Percentiles rank a stretch among this genome's conserved stretches.
These are phyloP conservation scores for Ctenodactylus gundi DNA, from an alignment of 2,113 vertebrate species.

Conservation along the genomic window DNA sequence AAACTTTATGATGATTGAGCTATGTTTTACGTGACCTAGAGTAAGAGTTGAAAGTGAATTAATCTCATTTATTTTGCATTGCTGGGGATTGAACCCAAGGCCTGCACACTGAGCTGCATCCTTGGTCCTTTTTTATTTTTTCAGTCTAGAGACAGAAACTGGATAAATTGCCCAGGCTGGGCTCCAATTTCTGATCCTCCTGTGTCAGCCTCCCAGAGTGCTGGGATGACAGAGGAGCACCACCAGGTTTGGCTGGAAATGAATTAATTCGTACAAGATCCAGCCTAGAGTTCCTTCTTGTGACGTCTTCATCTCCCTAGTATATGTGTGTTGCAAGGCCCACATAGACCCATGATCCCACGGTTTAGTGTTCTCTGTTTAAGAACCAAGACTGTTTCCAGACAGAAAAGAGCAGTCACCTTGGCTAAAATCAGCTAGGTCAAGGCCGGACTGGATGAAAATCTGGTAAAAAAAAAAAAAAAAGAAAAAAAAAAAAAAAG, in stretches of 20 bases:
- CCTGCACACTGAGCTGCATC: background rate
- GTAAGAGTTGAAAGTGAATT: background rate
- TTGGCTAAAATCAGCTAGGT: slow-evolving; percentile 13
- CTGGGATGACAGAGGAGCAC: background rate
- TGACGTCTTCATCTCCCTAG: too few species aligned
- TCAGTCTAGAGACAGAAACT: too few species aligned
- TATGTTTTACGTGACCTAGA: background rate
- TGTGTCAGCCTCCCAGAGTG: background rate
- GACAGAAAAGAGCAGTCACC: background rate
- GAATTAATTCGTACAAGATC: background rate
- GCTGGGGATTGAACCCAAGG: background rate
- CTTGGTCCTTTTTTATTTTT: background rate
- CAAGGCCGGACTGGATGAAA: background rate
- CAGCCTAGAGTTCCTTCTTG: background rate
- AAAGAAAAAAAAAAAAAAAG: slow-evolving; percentile 12
- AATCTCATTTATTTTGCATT: background rate
- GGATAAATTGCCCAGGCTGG: background rate
- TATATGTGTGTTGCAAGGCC: too few species aligned
- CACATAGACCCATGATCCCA: background rate
- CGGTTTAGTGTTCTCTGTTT: background rate
- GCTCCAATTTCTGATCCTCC: background rate
- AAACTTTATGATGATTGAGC: background rate
- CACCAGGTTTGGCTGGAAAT: background rate
- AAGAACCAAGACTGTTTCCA: background rate
- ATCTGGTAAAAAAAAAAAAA: slow-evolving; percentile 22